Evolutionary conservation across 2,888 invertebrate species (phyloP), one percentile per base, ranked within the genome.

Genomic region (Thymelicus lineola): DNA sequence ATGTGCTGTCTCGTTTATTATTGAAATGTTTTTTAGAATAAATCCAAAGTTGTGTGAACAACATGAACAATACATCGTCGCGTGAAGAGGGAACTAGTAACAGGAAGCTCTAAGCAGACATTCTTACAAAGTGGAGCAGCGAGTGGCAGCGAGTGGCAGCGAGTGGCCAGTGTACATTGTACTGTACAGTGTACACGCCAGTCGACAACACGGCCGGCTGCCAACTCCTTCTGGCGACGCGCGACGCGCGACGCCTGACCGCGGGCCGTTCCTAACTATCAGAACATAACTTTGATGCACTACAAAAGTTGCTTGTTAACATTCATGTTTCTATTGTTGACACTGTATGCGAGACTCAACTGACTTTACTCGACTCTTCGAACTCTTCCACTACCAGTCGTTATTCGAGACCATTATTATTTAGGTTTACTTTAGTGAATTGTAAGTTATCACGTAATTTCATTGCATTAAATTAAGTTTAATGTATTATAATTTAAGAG

Each of bases 261-360:
- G 66, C 48, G 60, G 66, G 66, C 12, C 58, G 66, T 48, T 57
- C 55, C 20, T 58, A 53, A 38, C 63, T 61, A 64, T 57, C 36
- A 46, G 46, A 60, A 59, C 38, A 60, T 66, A 66, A 66, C 59
- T 66, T 66, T 42, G 38, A 42, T 63, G 55, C 62, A 50, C 50
- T 60, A 66, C 50, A 66, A 66, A 66, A 66, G 50, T 59, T 66
- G 60, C 66, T 66, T 66, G 66, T 66, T 66, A 66, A 66, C 66
- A 66, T 66, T 59, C 66, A 66, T 66, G 66, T 66, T 60, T 59
- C 66, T 20, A 66, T 66, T 66, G 66, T 66, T 20, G 14, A 38
- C 36, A 50, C 50, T 46, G 59, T 50, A 60, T 60, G 12, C 17
- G 12, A 62, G 48, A 59, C 48, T 15, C 58, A 10, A 35, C n/a